phyloP scores from a whole-genome alignment of 2,888 invertebrate species.

The Agrochola lychnidis region DNA sequence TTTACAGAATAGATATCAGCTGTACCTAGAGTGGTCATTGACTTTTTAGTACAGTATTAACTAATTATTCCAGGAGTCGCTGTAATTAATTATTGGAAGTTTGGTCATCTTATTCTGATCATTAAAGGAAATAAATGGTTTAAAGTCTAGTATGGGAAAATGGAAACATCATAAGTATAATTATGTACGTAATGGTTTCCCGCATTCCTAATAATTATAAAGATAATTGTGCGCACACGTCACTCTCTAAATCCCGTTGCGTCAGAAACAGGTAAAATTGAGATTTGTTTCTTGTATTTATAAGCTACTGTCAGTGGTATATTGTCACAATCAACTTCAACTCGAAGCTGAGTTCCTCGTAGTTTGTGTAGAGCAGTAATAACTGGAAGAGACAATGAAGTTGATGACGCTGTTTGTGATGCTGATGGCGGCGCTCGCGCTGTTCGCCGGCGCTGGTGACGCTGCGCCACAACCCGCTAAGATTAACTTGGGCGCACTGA shows the following conservation, averaged over 20 bases:
- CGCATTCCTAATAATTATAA: background rate
- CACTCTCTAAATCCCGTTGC: slow-evolving; percentile 6
- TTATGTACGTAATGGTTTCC: background rate
- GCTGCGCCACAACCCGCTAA: slow-evolving; percentile 31
- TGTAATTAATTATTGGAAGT: background rate
- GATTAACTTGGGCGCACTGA: slow-evolving; percentile 57
- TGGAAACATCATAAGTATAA: background rate
- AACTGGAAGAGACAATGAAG: too few species aligned
- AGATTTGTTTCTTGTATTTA: slow-evolving; percentile 8
- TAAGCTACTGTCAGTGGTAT: background rate
- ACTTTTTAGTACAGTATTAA: slow-evolving; percentile 6
- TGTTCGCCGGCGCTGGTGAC: slow-evolving; percentile 22
- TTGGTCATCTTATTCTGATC: background rate
- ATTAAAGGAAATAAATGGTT: too few species aligned
- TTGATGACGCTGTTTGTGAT: slow-evolving; percentile 8
- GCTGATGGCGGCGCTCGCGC: slow-evolving; percentile 33
- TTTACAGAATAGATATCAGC: too few species aligned
- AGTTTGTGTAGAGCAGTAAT: too few species aligned
- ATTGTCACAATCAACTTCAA: slow-evolving; percentile 14
- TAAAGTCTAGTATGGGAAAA: background rate
- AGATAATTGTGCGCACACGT: background rate
- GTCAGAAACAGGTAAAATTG: slow-evolving; percentile 23
- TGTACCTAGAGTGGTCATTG: too few species aligned
- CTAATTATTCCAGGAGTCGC: background rate
- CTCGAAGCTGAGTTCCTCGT: too few species aligned